Conservation (phyloP, 1,140 invertebrate genomes). For the Choristoneura fumiferana region DNA sequence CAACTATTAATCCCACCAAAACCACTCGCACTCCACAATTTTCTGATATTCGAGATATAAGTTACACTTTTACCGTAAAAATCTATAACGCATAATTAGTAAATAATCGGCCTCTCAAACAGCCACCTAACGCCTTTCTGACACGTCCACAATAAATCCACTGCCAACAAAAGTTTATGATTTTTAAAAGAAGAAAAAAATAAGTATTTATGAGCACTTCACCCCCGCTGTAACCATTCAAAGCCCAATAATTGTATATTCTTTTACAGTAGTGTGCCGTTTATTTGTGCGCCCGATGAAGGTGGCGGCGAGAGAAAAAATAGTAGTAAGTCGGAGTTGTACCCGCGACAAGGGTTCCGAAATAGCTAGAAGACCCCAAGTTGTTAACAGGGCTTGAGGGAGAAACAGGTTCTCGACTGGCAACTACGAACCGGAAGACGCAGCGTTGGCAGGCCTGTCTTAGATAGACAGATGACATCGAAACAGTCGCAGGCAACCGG, state of each 20-base stretch:
- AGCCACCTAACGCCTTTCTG: conserved; percentile 50
- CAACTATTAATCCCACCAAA: not conserved
- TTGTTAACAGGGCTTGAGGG: too few species aligned
- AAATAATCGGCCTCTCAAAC: conserved; percentile 52
- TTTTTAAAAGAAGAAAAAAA: conserved; percentile 74
- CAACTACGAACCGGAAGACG: too few species aligned
- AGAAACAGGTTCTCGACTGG: too few species aligned
- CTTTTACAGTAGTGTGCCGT: conserved; percentile 77
- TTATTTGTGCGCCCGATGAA: conserved; percentile 70
- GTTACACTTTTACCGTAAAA: conserved; percentile 12
- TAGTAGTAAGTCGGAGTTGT: too few species aligned
- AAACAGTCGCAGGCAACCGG: too few species aligned
- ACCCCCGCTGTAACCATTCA: conserved; percentile 76
- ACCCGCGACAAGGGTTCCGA: too few species aligned
- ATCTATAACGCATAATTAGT: conserved; percentile 57
- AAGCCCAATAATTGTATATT: conserved; percentile 77
- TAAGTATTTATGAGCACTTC: conserved; percentile 75
- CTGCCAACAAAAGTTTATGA: conserved; percentile 56
- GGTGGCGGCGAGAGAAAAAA: conserved; percentile 52
- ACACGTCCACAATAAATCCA: conserved; percentile 63
- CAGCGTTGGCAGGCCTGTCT: too few species aligned
- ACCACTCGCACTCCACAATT: not conserved
- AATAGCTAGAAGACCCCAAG: too few species aligned
- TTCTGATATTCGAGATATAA: conserved; percentile 4
- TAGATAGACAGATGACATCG: too few species aligned